These are phyloP conservation scores for Microcebus griseorufus DNA, from an alignment of 2,113 vertebrate species.

Conservation along the genomic window DNA sequence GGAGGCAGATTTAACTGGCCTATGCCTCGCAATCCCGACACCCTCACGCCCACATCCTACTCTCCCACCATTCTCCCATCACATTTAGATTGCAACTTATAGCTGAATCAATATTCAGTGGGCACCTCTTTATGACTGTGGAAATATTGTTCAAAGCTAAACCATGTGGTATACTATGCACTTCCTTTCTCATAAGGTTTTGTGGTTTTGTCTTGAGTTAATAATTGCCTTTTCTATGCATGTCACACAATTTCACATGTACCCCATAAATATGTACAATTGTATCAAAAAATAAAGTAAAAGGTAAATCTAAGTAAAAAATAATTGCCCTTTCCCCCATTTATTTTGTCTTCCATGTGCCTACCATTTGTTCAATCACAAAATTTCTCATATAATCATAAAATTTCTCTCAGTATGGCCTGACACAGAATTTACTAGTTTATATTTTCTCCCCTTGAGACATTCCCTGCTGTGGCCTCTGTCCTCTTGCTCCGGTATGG, in stretches of 20 bases:
- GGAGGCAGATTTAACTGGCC: background rate
- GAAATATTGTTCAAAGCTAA: background rate
- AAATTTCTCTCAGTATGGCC: background rate
- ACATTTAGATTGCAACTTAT: background rate
- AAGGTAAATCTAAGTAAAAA: too few species aligned
- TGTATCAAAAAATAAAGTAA: too few species aligned
- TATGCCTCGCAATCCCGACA: too few species aligned
- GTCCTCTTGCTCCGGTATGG: background rate
- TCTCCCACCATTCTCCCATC: background rate
- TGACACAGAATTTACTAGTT: background rate
- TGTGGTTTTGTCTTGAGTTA: background rate
- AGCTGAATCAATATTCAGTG: background rate
- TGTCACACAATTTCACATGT: too few species aligned
- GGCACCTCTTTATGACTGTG: too few species aligned
- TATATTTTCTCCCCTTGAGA: background rate
- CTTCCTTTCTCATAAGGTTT: background rate
- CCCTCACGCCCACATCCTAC: background rate
- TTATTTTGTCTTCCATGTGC: background rate
- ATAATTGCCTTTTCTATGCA: background rate
- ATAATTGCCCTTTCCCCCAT: background rate
- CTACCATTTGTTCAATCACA: background rate
- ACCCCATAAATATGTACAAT: too few species aligned
- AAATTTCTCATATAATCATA: background rate
- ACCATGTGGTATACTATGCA: background rate
- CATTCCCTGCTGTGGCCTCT: background rate